These are phyloP conservation scores for Chrysochloris asiatica DNA, from an alignment of 2,113 vertebrate genomes.

Conservation along the genomic window DNA sequence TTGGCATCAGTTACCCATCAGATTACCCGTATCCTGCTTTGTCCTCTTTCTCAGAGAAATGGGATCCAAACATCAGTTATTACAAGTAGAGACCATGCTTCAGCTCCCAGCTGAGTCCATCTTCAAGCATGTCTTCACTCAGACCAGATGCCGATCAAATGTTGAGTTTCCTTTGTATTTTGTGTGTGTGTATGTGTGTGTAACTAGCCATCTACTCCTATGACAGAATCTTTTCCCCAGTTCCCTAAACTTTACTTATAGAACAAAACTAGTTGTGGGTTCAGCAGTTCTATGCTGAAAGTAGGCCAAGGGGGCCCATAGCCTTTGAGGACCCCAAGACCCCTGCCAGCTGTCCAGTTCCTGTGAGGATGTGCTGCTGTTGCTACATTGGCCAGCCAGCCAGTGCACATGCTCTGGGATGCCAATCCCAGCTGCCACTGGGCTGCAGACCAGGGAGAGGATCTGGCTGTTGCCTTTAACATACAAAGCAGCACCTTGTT, in stretches of 20 bases:
- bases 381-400: no score
- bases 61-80: background rate
- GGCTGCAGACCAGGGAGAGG: background rate
- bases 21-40: background rate
- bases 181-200: no score
- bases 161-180: constrained; percentile 32
- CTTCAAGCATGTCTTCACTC: background rate
- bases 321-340: background rate
- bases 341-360: background rate
- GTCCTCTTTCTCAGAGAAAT: background rate
- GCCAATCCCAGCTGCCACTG: background rate
- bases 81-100: background rate
- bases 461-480: constrained; percentile 43
- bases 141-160: background rate
- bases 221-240: constrained; percentile 6
- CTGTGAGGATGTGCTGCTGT: no score
- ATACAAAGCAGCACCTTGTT: constrained; percentile 61
- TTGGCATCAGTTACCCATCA: no score
- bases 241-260: background rate
- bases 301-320: background rate
- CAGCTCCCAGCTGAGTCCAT: background rate
- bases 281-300: background rate
- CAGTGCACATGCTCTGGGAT: background rate
- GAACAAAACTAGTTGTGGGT: background rate
- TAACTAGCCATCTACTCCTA: background rate